Evolutionary conservation across 2,888 invertebrate genomes (phyloP).

Genomic region (Dasysyrphus tricinctus): DNA sequence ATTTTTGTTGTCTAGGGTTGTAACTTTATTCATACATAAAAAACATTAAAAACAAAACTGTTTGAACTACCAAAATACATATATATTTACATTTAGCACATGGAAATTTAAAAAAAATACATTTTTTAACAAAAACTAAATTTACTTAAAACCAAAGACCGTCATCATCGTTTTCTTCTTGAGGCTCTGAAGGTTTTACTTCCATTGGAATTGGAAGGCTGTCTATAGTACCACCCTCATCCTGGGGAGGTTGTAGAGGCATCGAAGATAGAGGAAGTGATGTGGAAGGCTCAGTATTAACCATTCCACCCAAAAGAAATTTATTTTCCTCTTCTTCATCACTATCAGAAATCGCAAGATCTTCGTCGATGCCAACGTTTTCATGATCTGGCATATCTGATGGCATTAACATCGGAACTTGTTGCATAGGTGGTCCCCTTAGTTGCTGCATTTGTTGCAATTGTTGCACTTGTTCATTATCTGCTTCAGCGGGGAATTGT

Average conservation of each 20-base stretch:
- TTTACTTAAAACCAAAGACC: slow-evolving; percentile 66
- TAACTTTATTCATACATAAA: no score
- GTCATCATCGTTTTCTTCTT: slow-evolving; percentile 70
- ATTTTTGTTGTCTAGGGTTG: no score
- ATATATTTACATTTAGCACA: slow-evolving; percentile 66
- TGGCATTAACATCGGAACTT: slow-evolving; percentile 76
- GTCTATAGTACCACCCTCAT: slow-evolving; percentile 16
- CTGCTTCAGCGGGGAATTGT: slow-evolving; percentile 73
- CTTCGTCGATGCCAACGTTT: slow-evolving; percentile 88
- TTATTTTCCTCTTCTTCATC: slow-evolving; percentile 85
- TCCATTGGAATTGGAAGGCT: slow-evolving; percentile 66
- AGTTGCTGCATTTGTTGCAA: slow-evolving; percentile 9
- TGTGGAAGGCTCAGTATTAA: not conserved
- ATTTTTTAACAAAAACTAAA: slow-evolving; percentile 15
- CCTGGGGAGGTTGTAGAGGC: slow-evolving; percentile 34
- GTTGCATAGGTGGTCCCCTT: slow-evolving; percentile 72
- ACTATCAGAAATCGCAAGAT: slow-evolving; percentile 91
- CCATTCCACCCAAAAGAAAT: slow-evolving; percentile 73
- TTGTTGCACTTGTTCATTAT: slow-evolving; percentile 72
- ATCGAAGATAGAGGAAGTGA: slow-evolving; percentile 15
- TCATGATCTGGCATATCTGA: slow-evolving; percentile 80
- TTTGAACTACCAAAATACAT: slow-evolving; percentile 51
- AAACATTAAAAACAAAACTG: not conserved
- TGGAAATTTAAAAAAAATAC: slow-evolving; percentile 18
- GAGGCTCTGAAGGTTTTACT: slow-evolving; percentile 73